These are phyloP conservation scores for Cavia aperea DNA, from an alignment of 2,113 vertebrate genomes.

Conservation along the genomic window DNA sequence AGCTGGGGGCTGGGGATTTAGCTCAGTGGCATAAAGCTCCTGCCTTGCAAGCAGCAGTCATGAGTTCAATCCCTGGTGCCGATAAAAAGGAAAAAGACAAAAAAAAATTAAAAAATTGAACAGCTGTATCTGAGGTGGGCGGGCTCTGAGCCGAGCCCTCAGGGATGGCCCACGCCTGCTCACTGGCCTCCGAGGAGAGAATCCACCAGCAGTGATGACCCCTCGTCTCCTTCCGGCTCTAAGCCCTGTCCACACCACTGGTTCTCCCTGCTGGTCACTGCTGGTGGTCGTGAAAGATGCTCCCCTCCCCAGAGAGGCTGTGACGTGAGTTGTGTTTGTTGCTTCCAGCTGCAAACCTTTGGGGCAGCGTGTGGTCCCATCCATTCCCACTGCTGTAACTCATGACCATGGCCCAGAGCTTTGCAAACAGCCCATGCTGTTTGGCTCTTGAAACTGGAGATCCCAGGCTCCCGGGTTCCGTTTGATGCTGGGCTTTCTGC, in stretches of 20 bases:
- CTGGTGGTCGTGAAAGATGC: neutral
- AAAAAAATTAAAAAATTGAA: neutral
- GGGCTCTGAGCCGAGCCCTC: neutral
- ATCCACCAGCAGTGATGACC: fast-evolving
- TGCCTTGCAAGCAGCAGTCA: too few relatives aligned
- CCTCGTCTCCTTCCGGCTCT: fast-evolving
- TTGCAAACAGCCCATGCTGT: neutral
- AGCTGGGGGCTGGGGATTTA: too few relatives aligned
- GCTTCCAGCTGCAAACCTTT: fast-evolving
- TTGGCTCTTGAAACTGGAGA: neutral
- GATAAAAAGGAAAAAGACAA: too few relatives aligned
- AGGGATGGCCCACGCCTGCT: neutral
- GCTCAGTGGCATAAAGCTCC: too few relatives aligned
- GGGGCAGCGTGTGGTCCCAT: fast-evolving
- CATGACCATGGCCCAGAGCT: neutral
- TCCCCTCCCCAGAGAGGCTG: neutral
- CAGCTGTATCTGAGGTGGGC: neutral
- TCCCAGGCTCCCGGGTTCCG: neutral
- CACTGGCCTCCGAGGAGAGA: neutral
- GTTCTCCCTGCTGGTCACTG: neutral
- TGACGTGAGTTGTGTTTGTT: fast-evolving
- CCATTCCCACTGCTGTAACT: neutral
- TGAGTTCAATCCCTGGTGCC: too few relatives aligned
- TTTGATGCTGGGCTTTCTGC: neutral
- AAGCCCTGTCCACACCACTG: neutral